Evolutionary conservation across 2,113 vertebrate genomes (phyloP), one percentile per base, ranked within the genome.

Genomic region (Patagioenas fasciata): DNA sequence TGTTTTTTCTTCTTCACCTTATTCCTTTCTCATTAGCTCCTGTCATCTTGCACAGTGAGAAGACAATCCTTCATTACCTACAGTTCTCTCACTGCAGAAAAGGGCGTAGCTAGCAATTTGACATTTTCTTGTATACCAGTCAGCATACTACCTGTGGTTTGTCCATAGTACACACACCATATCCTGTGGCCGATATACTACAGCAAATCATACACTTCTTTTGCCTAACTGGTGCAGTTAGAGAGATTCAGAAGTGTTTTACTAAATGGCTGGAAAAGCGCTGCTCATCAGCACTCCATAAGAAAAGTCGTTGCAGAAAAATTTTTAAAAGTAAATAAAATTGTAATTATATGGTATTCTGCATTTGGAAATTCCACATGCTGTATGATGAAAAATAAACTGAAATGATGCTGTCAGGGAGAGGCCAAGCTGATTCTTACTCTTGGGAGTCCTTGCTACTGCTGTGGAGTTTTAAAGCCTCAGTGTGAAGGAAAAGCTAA

Each of bases 21-120:
- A 84, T 74, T 93, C 73, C 47, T 91, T 92, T 85, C 83, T 72
- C 88, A 61, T 84, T 91, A 93, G 56, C 18, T 20, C 31, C 19
- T 91, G 34, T 42, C 78, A 31, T 65, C 26, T 58, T 29, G 34
- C 40, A 58, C 15, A 54, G 31, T 2, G 5, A 92, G 73, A 91
- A 89, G n/a, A 70, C 57, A 91, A 44, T 69, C 38, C 38, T 72
- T 91, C 24, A 23, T 79, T 56, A 42, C 57, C 5, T 34, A 18
- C 38, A n/a, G 72, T 29, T 69, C 17, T 53, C 54, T 75, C 25
- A 13, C 65, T 58, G 70, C 44, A 62, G 64, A 73, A 36, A 50
- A 71, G 26, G n/a, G 23, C n/a, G n/a, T n/a, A 94, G 42, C 56
- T 64, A 79, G 50, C 17, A 80, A 51, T 79, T 72, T 69, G 77